phyloP scores from a whole-genome alignment of 2,113 vertebrate species.

The Zeus faber region DNA sequence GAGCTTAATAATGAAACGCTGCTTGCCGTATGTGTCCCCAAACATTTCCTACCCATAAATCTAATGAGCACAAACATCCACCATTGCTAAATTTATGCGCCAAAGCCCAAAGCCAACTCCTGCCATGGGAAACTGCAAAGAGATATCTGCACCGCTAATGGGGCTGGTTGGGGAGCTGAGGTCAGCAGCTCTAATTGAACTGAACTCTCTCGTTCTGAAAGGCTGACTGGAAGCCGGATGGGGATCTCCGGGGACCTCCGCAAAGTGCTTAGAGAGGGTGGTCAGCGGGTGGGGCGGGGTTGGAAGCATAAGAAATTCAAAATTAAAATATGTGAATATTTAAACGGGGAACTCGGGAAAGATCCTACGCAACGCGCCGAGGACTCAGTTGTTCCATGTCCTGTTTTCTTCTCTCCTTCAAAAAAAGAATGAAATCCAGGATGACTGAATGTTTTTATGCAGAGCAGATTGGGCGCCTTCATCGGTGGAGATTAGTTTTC shows the following conservation, averaged over 20 bases:
- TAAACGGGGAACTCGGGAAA: too few relatives aligned
- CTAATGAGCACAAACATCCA: conserved; percentile 66
- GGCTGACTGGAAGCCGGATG: conserved; percentile 44
- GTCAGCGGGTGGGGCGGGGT: conserved; percentile 26
- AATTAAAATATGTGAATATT: conserved; percentile 18
- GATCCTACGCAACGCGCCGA: too few relatives aligned
- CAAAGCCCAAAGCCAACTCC: conserved; percentile 44
- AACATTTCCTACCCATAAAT: conserved; percentile 65
- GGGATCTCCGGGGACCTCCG: conserved; percentile 43
- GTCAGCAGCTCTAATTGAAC: conserved; percentile 63
- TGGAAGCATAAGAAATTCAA: conserved; percentile 28
- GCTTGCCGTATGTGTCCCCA: conserved; percentile 47
- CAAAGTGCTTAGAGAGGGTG: conserved; percentile 47
- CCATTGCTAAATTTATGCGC: conserved; percentile 58
- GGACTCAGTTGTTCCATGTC: too few relatives aligned
- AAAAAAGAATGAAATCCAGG: too few relatives aligned
- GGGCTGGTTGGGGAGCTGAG: conserved; percentile 61
- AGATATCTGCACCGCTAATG: conserved; percentile 59
- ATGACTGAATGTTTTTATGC: too few relatives aligned
- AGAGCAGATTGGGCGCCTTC: too few relatives aligned
- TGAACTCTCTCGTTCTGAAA: conserved; percentile 32
- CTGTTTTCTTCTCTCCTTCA: too few relatives aligned
- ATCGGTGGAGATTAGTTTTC: too few relatives aligned
- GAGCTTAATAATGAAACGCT: conserved; percentile 57
- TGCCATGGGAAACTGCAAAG: conserved; percentile 55